phyloP scores from a whole-genome alignment of 92 coral and sea anemone genomes.

The Porites evermanni region DNA sequence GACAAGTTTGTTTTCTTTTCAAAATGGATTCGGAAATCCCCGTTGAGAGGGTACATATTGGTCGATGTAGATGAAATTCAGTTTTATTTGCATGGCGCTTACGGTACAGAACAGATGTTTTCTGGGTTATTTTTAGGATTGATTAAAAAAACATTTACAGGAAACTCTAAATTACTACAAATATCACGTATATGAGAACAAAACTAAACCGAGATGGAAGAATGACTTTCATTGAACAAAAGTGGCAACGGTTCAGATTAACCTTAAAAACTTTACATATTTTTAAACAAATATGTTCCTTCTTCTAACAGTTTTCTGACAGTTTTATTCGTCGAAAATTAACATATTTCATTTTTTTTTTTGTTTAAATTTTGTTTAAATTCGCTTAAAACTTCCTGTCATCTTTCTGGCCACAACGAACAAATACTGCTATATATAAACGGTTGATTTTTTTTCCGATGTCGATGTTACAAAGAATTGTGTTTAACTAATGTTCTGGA shows the following conservation, averaged over 20 bases:
- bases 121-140: background rate
- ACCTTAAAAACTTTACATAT: background rate
- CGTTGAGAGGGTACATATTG: slow-evolving; percentile 8
- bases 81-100: slow-evolving; percentile 14
- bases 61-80: background rate
- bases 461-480: background rate
- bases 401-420: background rate
- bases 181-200: background rate
- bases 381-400: background rate
- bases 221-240: background rate
- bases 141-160: background rate
- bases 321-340: background rate
- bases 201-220: no score
- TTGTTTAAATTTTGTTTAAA: background rate
- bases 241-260: background rate
- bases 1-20: background rate
- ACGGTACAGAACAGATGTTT: slow-evolving; percentile 4
- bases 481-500: no score
- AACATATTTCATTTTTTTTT: slow-evolving; percentile 25
- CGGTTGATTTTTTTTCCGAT: no score
- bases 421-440: no score
- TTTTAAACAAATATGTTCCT: background rate
- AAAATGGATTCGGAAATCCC: background rate
- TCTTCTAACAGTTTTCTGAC: background rate
- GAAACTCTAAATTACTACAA: background rate